phyloP scores from a whole-genome alignment of 2,888 invertebrate genomes.

The Lomographa bimaculata region DNA sequence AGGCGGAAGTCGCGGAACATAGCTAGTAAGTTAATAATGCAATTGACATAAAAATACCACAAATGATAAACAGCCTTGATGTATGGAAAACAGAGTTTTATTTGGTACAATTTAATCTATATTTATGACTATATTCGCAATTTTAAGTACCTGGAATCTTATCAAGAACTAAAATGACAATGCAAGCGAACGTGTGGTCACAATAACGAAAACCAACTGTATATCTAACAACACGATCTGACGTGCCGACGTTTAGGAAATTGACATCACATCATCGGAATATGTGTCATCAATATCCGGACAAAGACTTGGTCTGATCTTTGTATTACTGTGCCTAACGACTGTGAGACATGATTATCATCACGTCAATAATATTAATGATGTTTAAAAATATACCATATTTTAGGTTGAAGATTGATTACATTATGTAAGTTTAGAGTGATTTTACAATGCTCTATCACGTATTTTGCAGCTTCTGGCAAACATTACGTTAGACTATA shows the following conservation, averaged over 20 bases:
- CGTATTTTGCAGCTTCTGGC: conserved; percentile 14
- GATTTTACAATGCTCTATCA: conserved; percentile 28
- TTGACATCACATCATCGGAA: conserved; percentile 18
- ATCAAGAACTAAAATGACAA: too few relatives aligned
- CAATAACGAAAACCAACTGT: neutral
- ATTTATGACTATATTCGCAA: too few relatives aligned
- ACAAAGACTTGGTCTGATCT: conserved; percentile 37
- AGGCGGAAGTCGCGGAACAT: too few relatives aligned
- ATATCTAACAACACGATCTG: conserved; percentile 1
- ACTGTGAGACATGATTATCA: conserved; percentile 35
- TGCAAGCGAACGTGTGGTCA: neutral
- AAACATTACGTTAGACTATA: conserved; percentile 12
- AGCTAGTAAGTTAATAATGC: too few relatives aligned
- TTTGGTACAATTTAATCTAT: too few relatives aligned
- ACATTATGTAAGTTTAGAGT: conserved; percentile 24
- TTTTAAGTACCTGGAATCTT: too few relatives aligned
- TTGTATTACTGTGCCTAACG: conserved; percentile 32
- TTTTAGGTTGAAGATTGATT: conserved; percentile 22
- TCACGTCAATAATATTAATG: conserved; percentile 20
- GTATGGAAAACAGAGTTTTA: too few relatives aligned
- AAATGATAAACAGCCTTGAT: too few relatives aligned
- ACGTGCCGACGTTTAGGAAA: conserved; percentile 8
- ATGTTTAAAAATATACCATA: conserved; percentile 22
- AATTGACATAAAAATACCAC: too few relatives aligned
- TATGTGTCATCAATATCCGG: conserved; percentile 30